Percentiles rank a stretch among this genome's conserved stretches.
Conservation (phyloP, 2,113 vertebrate species). For the Eonycteris spelaea region DNA sequence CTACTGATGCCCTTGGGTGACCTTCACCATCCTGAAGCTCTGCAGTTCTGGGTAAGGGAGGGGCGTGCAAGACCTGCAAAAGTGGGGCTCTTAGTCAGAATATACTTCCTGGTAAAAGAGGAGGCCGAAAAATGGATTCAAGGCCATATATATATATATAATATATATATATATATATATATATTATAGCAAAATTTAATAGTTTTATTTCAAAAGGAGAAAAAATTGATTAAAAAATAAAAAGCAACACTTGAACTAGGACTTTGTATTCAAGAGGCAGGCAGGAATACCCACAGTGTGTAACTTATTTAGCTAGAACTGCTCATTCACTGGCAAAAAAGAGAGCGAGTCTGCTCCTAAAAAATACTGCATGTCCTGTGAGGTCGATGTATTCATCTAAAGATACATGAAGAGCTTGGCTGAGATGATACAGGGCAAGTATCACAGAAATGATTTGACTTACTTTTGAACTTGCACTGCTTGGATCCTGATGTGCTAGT, state of each 20-base stretch:
- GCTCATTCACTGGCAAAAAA: constrained; percentile 55
- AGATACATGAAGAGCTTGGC: constrained; percentile 46
- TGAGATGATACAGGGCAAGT: constrained; percentile 39
- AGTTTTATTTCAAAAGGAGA: constrained; percentile 64
- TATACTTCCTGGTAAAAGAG: constrained; percentile 87
- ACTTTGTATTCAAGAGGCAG: constrained; percentile 74
- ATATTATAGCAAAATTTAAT: constrained; percentile 58
- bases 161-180: too few relatives aligned
- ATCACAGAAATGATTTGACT: constrained; percentile 55
- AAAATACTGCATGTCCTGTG: constrained; percentile 66
- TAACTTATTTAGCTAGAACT: constrained; percentile 30
- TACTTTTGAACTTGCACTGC: constrained; percentile 53
- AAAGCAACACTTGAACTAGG: constrained; percentile 66
- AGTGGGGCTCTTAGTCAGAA: constrained; percentile 80
- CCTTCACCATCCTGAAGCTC: constrained; percentile 58
- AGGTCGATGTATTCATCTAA: constrained; percentile 56
- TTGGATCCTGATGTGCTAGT: constrained; percentile 51
- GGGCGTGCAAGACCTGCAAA: constrained; percentile 70
- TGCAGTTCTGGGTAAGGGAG: constrained; percentile 62
- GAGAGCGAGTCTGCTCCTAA: constrained; percentile 44
- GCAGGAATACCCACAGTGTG: constrained; percentile 73
- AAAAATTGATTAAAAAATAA: not conserved
- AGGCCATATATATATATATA: constrained; percentile 76
- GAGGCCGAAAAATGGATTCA: constrained; percentile 92
- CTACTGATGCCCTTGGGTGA: constrained; percentile 38